A percentile compares a stretch with the other conserved stretches of the same genome.
Conservation (phyloP, 2,888 invertebrate genomes). For the Tiliacea aurago region DNA sequence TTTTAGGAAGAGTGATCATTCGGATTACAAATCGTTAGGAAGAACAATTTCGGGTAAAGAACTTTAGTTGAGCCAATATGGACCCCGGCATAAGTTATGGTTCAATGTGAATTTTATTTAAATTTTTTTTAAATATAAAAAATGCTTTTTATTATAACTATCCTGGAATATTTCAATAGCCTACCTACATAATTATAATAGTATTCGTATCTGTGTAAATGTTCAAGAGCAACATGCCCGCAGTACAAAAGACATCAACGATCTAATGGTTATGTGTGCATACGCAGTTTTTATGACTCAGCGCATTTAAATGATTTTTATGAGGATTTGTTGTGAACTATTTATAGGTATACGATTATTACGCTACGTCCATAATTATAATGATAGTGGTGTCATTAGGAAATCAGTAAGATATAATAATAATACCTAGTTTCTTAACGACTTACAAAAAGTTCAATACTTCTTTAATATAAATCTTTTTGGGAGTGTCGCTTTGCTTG, state of each 20-base stretch:
- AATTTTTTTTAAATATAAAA: not conserved
- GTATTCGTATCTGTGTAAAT: not conserved
- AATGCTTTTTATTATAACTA: not conserved
- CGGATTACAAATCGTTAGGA: too few relatives aligned
- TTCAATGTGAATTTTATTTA: conserved; percentile 6
- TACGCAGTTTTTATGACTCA: conserved; percentile 33
- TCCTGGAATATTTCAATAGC: not conserved
- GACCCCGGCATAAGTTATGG: conserved; percentile 13
- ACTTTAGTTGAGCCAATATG: too few relatives aligned
- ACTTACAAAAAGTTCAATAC: not conserved
- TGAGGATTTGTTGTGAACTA: not conserved
- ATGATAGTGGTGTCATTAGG: not conserved
- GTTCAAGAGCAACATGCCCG: conserved; percentile 10
- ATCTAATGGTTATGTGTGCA: conserved; percentile 41
- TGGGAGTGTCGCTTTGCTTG: not conserved
- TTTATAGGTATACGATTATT: not conserved
- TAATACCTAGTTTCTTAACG: not conserved
- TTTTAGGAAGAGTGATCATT: too few relatives aligned
- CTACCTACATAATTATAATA: not conserved
- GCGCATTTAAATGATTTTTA: conserved; percentile 19
- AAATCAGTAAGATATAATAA: not conserved
- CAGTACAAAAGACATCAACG: conserved; percentile 87
- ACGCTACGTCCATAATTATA: not conserved
- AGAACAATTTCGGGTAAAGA: too few relatives aligned
- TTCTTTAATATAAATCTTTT: not conserved